A percentile compares a stretch with the other conserved stretches of the same genome.
phyloP scores from a whole-genome alignment of 2,888 invertebrate genomes.

The Acanthacorydalis orientalis region DNA sequence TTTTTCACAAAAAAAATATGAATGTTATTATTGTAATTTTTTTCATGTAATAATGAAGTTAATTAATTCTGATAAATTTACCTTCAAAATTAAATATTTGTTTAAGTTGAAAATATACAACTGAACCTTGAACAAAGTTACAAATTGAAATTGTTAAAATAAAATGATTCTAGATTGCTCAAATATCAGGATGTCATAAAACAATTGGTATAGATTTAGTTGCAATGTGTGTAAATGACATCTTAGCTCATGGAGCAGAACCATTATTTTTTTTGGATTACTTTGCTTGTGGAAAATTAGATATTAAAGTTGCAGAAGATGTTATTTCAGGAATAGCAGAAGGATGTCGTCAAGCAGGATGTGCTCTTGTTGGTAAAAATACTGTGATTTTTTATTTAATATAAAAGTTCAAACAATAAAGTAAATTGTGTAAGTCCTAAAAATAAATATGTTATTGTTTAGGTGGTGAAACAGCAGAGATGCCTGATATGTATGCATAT shows the following conservation, averaged over 20 bases:
- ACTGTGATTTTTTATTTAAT: constrained; percentile 7
- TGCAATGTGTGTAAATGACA: constrained; percentile 96
- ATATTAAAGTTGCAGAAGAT: constrained; percentile 55
- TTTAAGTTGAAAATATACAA: too few species aligned
- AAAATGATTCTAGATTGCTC: constrained; percentile 47
- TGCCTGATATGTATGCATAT: constrained; percentile 81
- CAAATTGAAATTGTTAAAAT: too few species aligned
- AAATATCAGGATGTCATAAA: constrained; percentile 57
- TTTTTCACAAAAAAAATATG: too few species aligned
- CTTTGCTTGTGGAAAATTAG: constrained; percentile 78
- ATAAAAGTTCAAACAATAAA: too few species aligned
- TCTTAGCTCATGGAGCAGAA: constrained; percentile 87
- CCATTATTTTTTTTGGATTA: constrained; percentile 95
- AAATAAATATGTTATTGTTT: constrained; percentile 10
- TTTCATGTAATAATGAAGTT: too few species aligned
- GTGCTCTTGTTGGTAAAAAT: constrained; percentile 66
- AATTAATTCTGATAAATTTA: too few species aligned
- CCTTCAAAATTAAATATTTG: too few species aligned
- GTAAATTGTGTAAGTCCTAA: neutral
- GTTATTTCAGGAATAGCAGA: constrained; percentile 77
- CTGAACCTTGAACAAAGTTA: too few species aligned
- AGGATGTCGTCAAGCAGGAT: constrained; percentile 73
- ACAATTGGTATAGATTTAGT: constrained; percentile 89
- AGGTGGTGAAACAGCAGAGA: constrained; percentile 95
- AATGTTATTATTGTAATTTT: too few species aligned